Evolutionary conservation across 2,888 invertebrate species (phyloP).

Genomic region (Platypus cylindrus): DNA sequence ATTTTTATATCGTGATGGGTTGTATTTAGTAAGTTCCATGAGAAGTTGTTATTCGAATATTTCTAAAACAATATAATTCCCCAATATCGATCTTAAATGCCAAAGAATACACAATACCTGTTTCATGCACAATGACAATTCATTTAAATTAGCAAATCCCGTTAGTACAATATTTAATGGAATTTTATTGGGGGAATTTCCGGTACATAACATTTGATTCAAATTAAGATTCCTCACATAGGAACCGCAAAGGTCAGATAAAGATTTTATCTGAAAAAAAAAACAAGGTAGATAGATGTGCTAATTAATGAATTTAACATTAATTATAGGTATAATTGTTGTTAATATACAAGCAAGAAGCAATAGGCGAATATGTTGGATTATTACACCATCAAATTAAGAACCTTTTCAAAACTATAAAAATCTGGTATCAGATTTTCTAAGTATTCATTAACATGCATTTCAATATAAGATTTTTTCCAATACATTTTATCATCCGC

Average conservation of each 20-base stretch:
- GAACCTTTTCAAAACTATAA: constrained; percentile 28
- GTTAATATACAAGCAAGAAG: not conserved
- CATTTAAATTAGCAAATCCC: constrained; percentile 24
- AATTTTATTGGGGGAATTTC: constrained; percentile 22
- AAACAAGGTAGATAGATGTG: too few species aligned
- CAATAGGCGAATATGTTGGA: not conserved
- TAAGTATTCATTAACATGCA: constrained; percentile 27
- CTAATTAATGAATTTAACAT: not conserved
- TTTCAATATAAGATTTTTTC: constrained; percentile 30
- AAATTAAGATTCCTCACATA: constrained; percentile 24
- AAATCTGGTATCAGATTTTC: constrained; percentile 29
- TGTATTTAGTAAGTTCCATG: constrained; percentile 25
- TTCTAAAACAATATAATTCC: constrained; percentile 18
- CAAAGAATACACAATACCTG: constrained; percentile 23
- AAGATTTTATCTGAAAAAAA: constrained; percentile 25
- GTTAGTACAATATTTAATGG: constrained; percentile 26
- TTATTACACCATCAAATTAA: too few species aligned
- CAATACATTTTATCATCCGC: too few species aligned
- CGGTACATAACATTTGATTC: constrained; percentile 21
- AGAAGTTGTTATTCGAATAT: constrained; percentile 27
- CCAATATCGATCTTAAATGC: not conserved
- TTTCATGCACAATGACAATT: constrained; percentile 29
- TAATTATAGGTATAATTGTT: not conserved
- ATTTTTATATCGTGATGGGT: constrained; percentile 25
- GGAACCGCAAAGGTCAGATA: constrained; percentile 24